Evolutionary conservation across 2,797 vertebrate genomes (phyloP).

Genomic region (Sebastes goodei): DNA sequence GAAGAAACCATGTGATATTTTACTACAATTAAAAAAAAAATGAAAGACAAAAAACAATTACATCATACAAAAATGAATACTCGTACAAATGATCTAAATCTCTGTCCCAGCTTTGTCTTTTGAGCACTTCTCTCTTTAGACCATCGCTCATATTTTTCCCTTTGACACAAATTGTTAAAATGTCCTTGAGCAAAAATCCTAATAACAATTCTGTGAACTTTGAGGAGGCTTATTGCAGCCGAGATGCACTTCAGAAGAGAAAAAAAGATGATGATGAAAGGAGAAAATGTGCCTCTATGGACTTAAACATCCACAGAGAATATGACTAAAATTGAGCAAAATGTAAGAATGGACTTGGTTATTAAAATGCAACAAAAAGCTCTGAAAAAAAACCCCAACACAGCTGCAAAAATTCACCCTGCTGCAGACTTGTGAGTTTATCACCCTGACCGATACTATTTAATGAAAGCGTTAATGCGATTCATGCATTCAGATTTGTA

Average conservation of each 20-base stretch:
- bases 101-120: neutral
- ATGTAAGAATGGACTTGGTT: neutral
- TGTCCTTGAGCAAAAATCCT: neutral
- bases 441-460: neutral
- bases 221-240: neutral
- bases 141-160: neutral
- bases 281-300: neutral
- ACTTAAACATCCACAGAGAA: neutral
- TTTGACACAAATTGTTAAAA: slow-evolving; percentile 11
- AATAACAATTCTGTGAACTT: neutral
- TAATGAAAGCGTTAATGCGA: neutral
- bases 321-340: neutral
- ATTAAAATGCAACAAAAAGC: neutral
- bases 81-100: neutral
- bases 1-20: neutral
- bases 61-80: neutral
- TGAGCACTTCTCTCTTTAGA: neutral
- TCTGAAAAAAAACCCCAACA: neutral
- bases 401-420: neutral
- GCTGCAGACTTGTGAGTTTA: neutral
- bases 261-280: neutral
- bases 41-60: neutral
- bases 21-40: neutral
- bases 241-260: slow-evolving; percentile 1
- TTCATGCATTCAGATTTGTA: neutral